Conservation (phyloP, 2,113 vertebrate species). For the Holacanthus passer region DNA sequence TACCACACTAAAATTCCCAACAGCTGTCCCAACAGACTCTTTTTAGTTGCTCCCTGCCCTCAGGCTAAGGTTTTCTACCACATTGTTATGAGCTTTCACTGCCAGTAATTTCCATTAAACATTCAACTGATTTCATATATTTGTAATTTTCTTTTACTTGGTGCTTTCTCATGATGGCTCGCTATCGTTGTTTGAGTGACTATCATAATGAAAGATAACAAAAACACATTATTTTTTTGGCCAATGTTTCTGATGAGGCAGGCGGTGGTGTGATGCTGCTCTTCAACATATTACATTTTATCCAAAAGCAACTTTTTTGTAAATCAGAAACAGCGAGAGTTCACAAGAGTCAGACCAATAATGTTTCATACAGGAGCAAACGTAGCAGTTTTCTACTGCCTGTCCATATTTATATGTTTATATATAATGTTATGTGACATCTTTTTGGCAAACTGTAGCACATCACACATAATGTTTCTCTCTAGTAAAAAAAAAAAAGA, state of each 20-base stretch:
- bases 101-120: constrained; percentile 1
- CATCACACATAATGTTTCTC: not conserved
- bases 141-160: not conserved
- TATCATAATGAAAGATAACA: not conserved
- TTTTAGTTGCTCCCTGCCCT: not conserved
- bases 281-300: too few relatives aligned
- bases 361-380: not conserved
- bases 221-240: not conserved
- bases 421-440: not conserved
- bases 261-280: not conserved
- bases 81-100: not conserved
- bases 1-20: not conserved
- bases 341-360: not conserved
- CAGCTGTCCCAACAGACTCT: not conserved
- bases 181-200: not conserved
- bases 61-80: not conserved
- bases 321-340: not conserved
- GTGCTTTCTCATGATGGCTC: not conserved
- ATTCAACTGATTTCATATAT: not conserved
- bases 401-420: not conserved
- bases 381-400: not conserved
- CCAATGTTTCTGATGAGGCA: not conserved
- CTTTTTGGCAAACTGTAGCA: not conserved
- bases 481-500: not conserved
- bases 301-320: not conserved